These are phyloP conservation scores for Squalus acanthias DNA, from an alignment of 2,797 vertebrate genomes.

Conservation along the genomic window DNA sequence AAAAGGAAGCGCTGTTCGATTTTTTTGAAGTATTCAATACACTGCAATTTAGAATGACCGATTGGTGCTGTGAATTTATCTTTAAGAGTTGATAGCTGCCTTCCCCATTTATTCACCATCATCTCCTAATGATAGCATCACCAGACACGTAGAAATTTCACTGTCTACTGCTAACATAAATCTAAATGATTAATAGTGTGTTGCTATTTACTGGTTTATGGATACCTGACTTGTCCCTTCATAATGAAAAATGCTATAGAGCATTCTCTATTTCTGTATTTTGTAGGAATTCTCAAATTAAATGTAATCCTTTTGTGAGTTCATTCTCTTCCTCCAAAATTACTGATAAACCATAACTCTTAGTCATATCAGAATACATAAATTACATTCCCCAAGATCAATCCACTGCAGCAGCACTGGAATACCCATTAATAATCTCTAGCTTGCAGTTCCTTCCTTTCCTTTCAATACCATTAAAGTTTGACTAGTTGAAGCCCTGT, in stretches of 20 bases:
- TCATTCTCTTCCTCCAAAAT: neutral
- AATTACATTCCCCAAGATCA: neutral
- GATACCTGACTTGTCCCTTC: neutral
- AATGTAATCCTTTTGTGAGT: neutral
- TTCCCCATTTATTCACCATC: neutral
- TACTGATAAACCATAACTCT: neutral
- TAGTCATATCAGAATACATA: neutral
- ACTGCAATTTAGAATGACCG: neutral
- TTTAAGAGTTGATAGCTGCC: neutral
- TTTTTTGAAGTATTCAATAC: neutral
- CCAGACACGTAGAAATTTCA: neutral
- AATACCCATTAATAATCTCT: too few relatives aligned
- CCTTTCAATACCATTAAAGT: neutral
- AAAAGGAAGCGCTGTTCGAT: neutral
- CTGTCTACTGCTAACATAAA: neutral
- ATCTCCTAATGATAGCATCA: neutral
- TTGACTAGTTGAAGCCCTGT: neutral
- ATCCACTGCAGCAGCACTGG: neutral
- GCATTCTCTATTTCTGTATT: neutral
- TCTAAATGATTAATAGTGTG: neutral
- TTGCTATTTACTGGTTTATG: neutral
- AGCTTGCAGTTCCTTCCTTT: neutral
- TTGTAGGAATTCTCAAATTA: neutral
- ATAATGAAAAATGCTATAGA: too few relatives aligned
- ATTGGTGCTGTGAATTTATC: neutral